Evolutionary conservation across 2,113 vertebrate genomes (phyloP).

Genomic region (Polypterus bichir): DNA sequence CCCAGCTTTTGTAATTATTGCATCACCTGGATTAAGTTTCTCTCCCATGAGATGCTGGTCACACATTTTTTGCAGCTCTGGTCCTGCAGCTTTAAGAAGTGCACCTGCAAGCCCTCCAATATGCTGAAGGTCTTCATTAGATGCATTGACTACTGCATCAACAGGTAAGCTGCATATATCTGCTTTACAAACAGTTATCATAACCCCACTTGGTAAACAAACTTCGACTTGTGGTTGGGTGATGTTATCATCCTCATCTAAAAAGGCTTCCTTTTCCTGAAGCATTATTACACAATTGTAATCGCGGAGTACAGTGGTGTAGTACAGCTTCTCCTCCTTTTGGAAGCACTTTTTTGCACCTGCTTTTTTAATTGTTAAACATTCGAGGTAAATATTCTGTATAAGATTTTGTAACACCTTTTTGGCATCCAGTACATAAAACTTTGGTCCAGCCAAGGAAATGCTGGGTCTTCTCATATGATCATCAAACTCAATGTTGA

Average conservation of each 20-base stretch:
- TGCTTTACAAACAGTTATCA: constrained; percentile 44
- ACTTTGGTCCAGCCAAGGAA: constrained; percentile 47
- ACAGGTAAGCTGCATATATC: constrained; percentile 46
- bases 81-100: constrained; percentile 53
- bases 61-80: constrained; percentile 42
- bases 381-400: constrained; percentile 32
- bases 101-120: constrained; percentile 38
- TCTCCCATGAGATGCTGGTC: constrained; percentile 25
- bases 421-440: constrained; percentile 29
- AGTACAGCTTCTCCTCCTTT: constrained; percentile 29
- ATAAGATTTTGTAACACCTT: constrained; percentile 21
- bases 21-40: constrained; percentile 32
- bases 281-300: constrained; percentile 55
- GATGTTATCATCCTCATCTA: background rate
- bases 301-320: constrained; percentile 16
- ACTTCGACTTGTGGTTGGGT: constrained; percentile 15
- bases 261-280: constrained; percentile 2
- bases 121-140: constrained; percentile 41
- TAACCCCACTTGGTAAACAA: constrained; percentile 37
- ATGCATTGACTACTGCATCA: constrained; percentile 55
- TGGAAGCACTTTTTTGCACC: constrained; percentile 53
- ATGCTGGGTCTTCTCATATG: constrained; percentile 26
- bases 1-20: constrained; percentile 38
- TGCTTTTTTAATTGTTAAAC: constrained; percentile 38
- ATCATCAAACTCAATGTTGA: constrained; percentile 33